A percentile compares a stretch with the other conserved stretches of the same genome.
phyloP scores from a whole-genome alignment of 2,888 invertebrate species.

The Pilophorus perplexus region DNA sequence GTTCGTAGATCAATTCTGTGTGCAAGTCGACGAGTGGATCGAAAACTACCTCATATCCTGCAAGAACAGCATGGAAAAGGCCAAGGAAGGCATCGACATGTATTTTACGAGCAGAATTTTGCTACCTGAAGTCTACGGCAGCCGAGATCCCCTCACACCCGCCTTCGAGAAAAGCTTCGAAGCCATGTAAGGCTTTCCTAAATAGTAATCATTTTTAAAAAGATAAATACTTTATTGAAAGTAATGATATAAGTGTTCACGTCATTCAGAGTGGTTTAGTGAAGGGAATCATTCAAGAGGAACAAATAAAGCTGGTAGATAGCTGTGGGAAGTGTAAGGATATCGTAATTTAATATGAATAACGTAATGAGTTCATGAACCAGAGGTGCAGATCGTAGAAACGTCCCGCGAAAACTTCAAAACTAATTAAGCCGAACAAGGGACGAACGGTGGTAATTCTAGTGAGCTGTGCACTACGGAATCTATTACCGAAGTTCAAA shows the following conservation, averaged over 20 bases:
- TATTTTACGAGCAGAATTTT: slow-evolving; percentile 50
- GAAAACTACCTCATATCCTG: slow-evolving; percentile 50
- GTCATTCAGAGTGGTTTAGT: too few species aligned
- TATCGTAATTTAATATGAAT: too few species aligned
- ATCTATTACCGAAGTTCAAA: background rate
- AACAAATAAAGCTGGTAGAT: too few species aligned
- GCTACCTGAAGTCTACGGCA: slow-evolving; percentile 51
- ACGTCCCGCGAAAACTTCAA: background rate
- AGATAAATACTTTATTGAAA: too few species aligned
- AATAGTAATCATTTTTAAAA: background rate
- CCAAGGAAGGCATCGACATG: slow-evolving; percentile 52
- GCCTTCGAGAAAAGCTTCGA: slow-evolving; percentile 47
- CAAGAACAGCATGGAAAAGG: slow-evolving; percentile 51
- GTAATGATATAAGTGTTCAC: too few species aligned
- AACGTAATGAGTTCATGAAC: too few species aligned
- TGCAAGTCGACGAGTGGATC: slow-evolving; percentile 50
- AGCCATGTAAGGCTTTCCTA: slow-evolving; percentile 47
- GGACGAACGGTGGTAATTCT: background rate
- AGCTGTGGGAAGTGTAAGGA: too few species aligned
- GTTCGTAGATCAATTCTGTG: slow-evolving; percentile 48
- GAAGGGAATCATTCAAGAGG: too few species aligned
- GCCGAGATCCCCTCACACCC: slow-evolving; percentile 48
- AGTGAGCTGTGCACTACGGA: background rate
- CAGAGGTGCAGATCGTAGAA: too few species aligned
- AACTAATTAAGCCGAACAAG: background rate